Percentiles rank a stretch among this genome's conserved stretches.
Conservation (phyloP, 2,888 invertebrate genomes). For the Trisateles emortualis region DNA sequence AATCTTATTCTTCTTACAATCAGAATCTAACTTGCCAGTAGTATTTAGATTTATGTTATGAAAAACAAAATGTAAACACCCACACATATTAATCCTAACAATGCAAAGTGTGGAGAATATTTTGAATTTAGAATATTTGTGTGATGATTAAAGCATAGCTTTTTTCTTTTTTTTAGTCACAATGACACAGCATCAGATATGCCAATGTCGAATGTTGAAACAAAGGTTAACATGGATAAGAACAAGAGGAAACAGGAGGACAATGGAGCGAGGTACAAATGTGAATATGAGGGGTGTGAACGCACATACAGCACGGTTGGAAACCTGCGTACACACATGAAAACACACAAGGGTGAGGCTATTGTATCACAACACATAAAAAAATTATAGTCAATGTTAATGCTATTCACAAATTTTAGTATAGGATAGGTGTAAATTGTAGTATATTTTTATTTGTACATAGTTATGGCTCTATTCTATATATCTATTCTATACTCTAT, state of each 20-base stretch:
- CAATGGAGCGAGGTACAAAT: constrained; percentile 89
- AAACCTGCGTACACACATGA: constrained; percentile 97
- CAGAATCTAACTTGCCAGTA: background rate
- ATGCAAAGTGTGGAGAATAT: constrained; percentile 8
- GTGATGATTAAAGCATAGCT: too few species aligned
- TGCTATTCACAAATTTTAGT: too few species aligned
- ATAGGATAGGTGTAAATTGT: too few species aligned
- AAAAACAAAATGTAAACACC: constrained; percentile 22
- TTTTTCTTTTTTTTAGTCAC: constrained; percentile 56
- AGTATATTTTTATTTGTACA: too few species aligned
- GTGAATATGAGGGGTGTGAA: constrained; percentile 95
- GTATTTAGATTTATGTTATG: background rate
- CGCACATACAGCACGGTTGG: constrained; percentile 97
- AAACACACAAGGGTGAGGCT: constrained; percentile 95
- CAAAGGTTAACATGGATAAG: constrained; percentile 65
- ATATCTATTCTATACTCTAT: too few species aligned
- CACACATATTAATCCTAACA: constrained; percentile 4
- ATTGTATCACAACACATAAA: constrained; percentile 23
- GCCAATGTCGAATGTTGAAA: constrained; percentile 58
- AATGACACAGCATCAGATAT: constrained; percentile 68
- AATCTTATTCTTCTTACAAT: too few species aligned
- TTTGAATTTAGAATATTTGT: constrained; percentile 17
- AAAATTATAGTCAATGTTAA: too few species aligned
- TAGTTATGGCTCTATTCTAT: too few species aligned
- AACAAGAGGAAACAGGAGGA: constrained; percentile 71